Evolutionary conservation across 2,888 invertebrate genomes (phyloP), one percentile per base, ranked within the genome.

Genomic region (Pandemis heparana): DNA sequence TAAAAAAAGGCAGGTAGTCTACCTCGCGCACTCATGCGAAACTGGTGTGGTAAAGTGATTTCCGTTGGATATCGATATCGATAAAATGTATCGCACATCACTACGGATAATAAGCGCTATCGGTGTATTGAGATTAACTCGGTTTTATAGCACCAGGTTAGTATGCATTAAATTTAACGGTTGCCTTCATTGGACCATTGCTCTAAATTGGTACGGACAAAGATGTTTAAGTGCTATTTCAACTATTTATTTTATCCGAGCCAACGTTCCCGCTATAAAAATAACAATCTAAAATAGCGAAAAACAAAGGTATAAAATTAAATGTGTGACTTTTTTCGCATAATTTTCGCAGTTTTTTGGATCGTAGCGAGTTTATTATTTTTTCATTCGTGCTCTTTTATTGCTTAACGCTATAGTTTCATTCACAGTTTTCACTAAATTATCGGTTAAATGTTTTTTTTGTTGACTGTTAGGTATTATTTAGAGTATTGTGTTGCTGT

Each of bases 71-170:
- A 60, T 65, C 56, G 70, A 74, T 70, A 71, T 70, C 69, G 65
- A 59, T 46, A 61, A 32, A 39, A 64, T 12, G 8, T 4, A 61
- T 38, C 23, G 74, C 8, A 76, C 91, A 83, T 80, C 91, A 82
- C 91, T 92, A 86, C 41, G 80, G 76, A 87, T 91, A 92, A 92
- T 93, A 93, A 92, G 89, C 88, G 87, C 92, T 90, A 93, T 94
- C 91, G 91, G 89, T 91, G 93, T 94, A 94, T 94, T 92, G 92
- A 94, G 94, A 94, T 94, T 94, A 94, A 94, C 91, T 88, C 85
- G 89, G 83, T 87, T 94, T 94, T 94, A 94, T 91, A 86, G 91
- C 90, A 86, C 80, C 87, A 87, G 89, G 92, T 93, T 92, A 93
- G 92, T 91, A 89, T 89, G 87, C 93, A 89, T 93, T 92, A 94